Evolutionary conservation across 2,888 invertebrate genomes (phyloP), one percentile per base, ranked within the genome.

Genomic region (Serrognathus titanus): DNA sequence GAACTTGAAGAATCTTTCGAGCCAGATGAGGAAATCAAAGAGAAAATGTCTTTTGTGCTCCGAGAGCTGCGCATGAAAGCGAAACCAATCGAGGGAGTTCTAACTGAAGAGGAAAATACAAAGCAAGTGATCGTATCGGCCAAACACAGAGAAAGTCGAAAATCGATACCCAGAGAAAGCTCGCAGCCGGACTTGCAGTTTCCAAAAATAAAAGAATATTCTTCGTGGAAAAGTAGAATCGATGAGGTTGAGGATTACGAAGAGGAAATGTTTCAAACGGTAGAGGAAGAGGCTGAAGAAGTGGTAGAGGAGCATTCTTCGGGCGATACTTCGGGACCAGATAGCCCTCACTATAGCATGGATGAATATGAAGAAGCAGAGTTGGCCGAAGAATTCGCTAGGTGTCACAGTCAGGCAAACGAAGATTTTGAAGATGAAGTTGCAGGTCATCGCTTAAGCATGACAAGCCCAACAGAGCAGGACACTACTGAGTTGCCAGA

Each of bases 281-380:
- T 74, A 31, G 72, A 74, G 24, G 62, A 64, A 55, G 74, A 58
- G 46, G 57, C 49, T 79, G 79, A 43, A 37, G 53, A 53, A 10
- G 35, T 49, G 12, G 43, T 12, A 3, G 58, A 58, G 43, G 59
- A 51, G 38, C 84, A 83, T 50, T 90, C 91, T 8, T 92, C 92
- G 0, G 92, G 93, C 1, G 92, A 90, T 69, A 94, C 94, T 10
- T 92, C 92, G 7, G 94, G 94, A 0, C 94, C 94, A 0, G 93
- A 94, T 67, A 91, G 90, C 73, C 92, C 92, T 2, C 86, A 87
- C 5, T 80, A 85, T 61, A 90, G 89, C 68, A 87, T 87, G 57
- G 88, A 88, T 62, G 89, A 89, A 66, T 78, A 82, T 47, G 88
- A 89, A 59, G 86, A 87, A 56, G 84, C 85, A 45, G 86, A 85